Base-by-base conservation (phyloP, 2,888 invertebrate species). In the Coelopa pilipes region DNA sequence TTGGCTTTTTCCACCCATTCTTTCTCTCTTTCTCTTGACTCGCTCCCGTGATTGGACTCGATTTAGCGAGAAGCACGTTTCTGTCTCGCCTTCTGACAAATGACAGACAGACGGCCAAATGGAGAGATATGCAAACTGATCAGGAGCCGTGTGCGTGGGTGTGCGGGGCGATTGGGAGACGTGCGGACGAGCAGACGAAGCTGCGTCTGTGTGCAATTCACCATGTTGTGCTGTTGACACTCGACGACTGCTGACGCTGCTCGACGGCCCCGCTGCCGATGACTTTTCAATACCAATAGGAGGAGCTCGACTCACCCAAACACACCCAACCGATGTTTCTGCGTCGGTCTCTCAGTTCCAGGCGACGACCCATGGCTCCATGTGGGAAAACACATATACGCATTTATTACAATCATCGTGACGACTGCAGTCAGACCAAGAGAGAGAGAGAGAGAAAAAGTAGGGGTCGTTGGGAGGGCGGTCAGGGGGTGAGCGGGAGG, bases 181-280 rank as follows among this genome's bases (percentile, higher is more conserved):
- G 34, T 2, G 7, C 4, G 2, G 34, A 34, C 4, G 7, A 7
- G 4, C 62, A 5, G 9, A 62, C 50, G 24, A 49, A n/a, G 21
- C 34, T 21, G 24, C 53, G 53, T 34, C 34, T 34, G 7, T 4
- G 34, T 34, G 7, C 67, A 65, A 72, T 65, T 72, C 49, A 66
- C 65, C 72, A 72, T 46, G 47, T 66, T 77, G 76, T 76, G 77
- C 75, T 78, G 75, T 76, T 78, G 78, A 75, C 77, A 76, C 73
- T 73, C 77, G 76, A 77, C 76, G 75, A 75, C 74, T 77, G 75
- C 77, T 76, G 74, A 50, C 15, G 66, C 34, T 50, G 66, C 21
- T 34, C 34, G 4, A 15, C n/a, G 1, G 12, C 15, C 4, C 10
- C 45, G 63, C 3, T 34, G 65, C 19, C 47, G 55, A 67, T 53